phyloP scores from a whole-genome alignment of 2,797 vertebrate species.

The Dicrostonyx torquatus region DNA sequence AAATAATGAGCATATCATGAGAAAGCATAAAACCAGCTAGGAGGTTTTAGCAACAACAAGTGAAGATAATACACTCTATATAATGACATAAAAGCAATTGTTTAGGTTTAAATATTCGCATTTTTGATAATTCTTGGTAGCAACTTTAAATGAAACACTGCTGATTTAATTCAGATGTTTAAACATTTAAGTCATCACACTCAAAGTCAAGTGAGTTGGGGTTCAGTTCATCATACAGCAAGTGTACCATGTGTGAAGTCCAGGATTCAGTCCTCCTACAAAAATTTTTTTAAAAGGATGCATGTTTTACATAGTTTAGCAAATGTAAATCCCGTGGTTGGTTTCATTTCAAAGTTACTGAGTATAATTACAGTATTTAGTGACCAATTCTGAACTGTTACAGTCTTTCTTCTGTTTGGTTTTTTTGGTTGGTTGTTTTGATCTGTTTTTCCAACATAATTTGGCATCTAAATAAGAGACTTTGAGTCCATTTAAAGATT shows the following conservation, averaged over 20 bases:
- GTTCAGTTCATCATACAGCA: neutral
- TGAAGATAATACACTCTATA: slow-evolving; percentile 19
- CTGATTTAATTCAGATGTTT: neutral
- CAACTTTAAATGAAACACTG: slow-evolving; percentile 43
- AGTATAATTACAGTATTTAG: neutral
- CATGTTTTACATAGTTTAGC: neutral
- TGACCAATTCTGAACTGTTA: neutral
- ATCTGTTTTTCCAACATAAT: slow-evolving; percentile 24
- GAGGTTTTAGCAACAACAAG: slow-evolving; percentile 30
- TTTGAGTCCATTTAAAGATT: slow-evolving; percentile 38
- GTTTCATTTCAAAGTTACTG: slow-evolving; percentile 44
- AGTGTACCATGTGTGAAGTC: neutral
- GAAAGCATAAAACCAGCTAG: slow-evolving; percentile 1
- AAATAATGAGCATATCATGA: neutral
- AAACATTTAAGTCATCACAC: neutral
- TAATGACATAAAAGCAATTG: slow-evolving; percentile 50
- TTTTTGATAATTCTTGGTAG: slow-evolving; percentile 28
- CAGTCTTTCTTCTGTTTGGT: slow-evolving; percentile 27
- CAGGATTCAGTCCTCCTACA: neutral
- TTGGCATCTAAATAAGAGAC: neutral
- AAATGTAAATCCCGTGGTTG: neutral
- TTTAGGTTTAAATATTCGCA: slow-evolving; percentile 25
- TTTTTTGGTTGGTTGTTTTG: slow-evolving; percentile 1
- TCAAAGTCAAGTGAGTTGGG: neutral
- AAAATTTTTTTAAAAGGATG: neutral